Base-by-base conservation (phyloP, 2,797 vertebrate species). In the Acropternis orthonyx region DNA sequence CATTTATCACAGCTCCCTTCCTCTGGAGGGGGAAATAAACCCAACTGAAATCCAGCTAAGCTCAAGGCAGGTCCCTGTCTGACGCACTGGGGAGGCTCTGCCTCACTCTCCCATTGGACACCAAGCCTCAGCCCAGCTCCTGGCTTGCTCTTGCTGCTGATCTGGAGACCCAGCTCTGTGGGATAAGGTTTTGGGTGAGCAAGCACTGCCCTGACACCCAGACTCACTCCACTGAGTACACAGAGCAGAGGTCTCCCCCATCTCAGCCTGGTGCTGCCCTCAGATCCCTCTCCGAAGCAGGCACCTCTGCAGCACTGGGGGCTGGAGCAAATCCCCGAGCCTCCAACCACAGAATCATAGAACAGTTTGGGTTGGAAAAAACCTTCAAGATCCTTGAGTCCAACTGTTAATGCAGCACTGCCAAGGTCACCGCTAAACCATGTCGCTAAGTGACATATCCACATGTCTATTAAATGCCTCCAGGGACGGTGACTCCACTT, bases 31-130 rank as follows among this genome's bases (percentile, higher is more conserved):
- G 2, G n/a, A 75, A 67, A 51, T 4, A 30, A 28, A 9, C 37
- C 24, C 3, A 7, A 5, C 18, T 28, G 77, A 52, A 77, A 69
- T 46, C 13, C 66, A 80, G 54, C 51, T n/a, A 68, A 18, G 27
- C 14, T 26, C 3, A 3, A 67, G 37, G 37, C 54, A 51, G 32
- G 14, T 56, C 56, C 20, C 51, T 22, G 11, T 18, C 10, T 0
- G 0, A 21, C 0, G 1, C 8, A 0, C 12, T 2, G 0, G 0
- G 27, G 52, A 49, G 39, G 43, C 3, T 86, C 51, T 39, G 22
- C 20, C n/a, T 55, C 21, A 27, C 11, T 58, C 19, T 59, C 13
- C 16, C 49, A 12, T 12, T 2, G 2, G 14, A 20, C 8, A 12
- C 13, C 1, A 1, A 43, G 12, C 19, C 26, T 15, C 34, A 24